These are phyloP conservation scores for Salvator merianae DNA, from an alignment of 2,113 vertebrate genomes.

Conservation along the genomic window DNA sequence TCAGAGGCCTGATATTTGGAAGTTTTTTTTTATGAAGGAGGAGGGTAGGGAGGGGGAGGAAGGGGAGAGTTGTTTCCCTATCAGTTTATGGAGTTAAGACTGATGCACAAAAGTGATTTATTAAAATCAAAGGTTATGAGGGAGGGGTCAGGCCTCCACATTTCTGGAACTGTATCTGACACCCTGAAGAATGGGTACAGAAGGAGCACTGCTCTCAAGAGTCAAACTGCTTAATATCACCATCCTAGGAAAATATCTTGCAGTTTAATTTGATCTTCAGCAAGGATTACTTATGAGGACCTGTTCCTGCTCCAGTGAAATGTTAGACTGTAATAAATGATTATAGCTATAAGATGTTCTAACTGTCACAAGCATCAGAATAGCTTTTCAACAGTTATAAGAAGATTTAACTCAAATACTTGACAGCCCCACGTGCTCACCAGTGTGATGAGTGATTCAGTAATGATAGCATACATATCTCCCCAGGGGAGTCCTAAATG, in stretches of 20 bases:
- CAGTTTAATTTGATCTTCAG: constrained; percentile 61
- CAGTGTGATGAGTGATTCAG: constrained; percentile 48
- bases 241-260: constrained; percentile 38
- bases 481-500: constrained; percentile 33
- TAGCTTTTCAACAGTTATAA: constrained; percentile 64
- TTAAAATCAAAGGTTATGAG: not conserved
- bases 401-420: constrained; percentile 61
- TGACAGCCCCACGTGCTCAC: constrained; percentile 59
- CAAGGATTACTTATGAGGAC: constrained; percentile 56
- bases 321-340: constrained; percentile 62
- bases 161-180: not conserved
- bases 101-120: not conserved
- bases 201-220: not conserved
- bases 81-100: too few relatives aligned
- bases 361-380: constrained; percentile 68
- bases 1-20: too few relatives aligned
- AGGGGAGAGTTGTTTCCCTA: too few relatives aligned
- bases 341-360: constrained; percentile 63
- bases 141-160: too few relatives aligned
- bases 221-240: constrained; percentile 35
- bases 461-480: constrained; percentile 57
- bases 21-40: too few relatives aligned
- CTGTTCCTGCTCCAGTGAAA: constrained; percentile 38
- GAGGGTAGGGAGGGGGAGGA: too few relatives aligned
- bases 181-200: not conserved